phyloP scores from a whole-genome alignment of 2,888 invertebrate species.

The Digitonthophagus gazella region DNA sequence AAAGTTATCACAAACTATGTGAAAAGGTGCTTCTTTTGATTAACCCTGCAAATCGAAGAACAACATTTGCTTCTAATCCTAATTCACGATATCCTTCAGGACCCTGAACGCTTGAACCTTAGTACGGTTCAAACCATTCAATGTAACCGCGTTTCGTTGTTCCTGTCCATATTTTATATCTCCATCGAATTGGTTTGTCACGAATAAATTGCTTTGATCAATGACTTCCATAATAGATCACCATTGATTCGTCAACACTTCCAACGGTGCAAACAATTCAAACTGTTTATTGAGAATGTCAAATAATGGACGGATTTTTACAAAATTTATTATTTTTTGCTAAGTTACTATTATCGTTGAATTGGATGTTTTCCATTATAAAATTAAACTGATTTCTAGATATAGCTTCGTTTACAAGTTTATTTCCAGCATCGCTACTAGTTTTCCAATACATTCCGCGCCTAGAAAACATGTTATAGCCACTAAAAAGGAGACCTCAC shows the following conservation, averaged over 20 bases:
- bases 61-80: constrained; percentile 28
- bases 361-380: constrained; percentile 34
- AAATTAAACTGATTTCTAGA: too few species aligned
- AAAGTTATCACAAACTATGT: constrained; percentile 34
- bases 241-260: constrained; percentile 42
- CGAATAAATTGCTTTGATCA: constrained; percentile 33
- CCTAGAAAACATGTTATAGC: too few species aligned
- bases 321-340: constrained; percentile 33
- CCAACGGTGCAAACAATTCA: constrained; percentile 31
- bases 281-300: constrained; percentile 33
- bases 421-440: too few species aligned
- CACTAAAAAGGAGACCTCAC: too few species aligned
- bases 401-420: too few species aligned
- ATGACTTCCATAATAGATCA: constrained; percentile 41
- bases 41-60: constrained; percentile 23
- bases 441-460: too few species aligned
- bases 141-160: constrained; percentile 35
- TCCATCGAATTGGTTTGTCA: constrained; percentile 17
- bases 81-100: constrained; percentile 10
- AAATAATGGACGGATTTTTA: constrained; percentile 36
- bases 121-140: constrained; percentile 36
- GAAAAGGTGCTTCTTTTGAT: constrained; percentile 18
- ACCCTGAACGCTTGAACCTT: constrained; percentile 31
- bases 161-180: constrained; percentile 37
- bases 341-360: constrained; percentile 32